These are phyloP conservation scores for Rhingia rostrata DNA, from an alignment of 2,888 invertebrate genomes.

Conservation along the genomic window DNA sequence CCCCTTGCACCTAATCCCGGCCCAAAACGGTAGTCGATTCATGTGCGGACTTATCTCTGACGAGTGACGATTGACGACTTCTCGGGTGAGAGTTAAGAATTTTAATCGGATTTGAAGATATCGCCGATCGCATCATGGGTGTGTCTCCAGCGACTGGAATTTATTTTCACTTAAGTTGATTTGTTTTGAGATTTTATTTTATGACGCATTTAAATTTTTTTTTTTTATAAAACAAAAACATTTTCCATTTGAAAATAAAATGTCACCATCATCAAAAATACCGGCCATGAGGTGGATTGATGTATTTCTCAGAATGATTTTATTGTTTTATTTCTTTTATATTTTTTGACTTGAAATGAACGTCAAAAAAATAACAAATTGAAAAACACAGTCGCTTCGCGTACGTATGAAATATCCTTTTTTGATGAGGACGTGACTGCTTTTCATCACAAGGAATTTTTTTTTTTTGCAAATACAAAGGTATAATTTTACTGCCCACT, in stretches of 20 bases:
- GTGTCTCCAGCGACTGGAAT: neutral
- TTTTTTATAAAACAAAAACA: constrained; percentile 1
- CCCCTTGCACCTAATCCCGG: neutral
- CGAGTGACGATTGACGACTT: neutral
- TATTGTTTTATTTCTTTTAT: neutral
- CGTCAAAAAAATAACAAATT: neutral
- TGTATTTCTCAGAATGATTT: neutral
- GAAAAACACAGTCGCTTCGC: constrained; percentile 12
- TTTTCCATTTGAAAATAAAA: constrained; percentile 20
- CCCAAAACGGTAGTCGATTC: neutral
- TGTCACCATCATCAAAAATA: neutral
- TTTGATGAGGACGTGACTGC: constrained; percentile 43
- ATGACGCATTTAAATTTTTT: neutral
- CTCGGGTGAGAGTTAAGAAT: constrained; percentile 18
- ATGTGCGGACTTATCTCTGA: neutral
- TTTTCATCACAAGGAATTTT: constrained; percentile 41
- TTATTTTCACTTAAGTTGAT: constrained; percentile 25
- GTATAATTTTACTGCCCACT: constrained; percentile 15
- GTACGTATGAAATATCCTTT: constrained; percentile 40
- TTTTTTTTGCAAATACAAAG: constrained; percentile 24
- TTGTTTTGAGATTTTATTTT: constrained; percentile 4
- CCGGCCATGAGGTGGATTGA: constrained; percentile 25
- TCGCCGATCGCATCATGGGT: neutral
- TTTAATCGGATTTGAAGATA: constrained; percentile 20
- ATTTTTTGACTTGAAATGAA: neutral